Evolutionary conservation across 2,888 invertebrate genomes (phyloP).

Genomic region (Hydropsyche betteni): DNA sequence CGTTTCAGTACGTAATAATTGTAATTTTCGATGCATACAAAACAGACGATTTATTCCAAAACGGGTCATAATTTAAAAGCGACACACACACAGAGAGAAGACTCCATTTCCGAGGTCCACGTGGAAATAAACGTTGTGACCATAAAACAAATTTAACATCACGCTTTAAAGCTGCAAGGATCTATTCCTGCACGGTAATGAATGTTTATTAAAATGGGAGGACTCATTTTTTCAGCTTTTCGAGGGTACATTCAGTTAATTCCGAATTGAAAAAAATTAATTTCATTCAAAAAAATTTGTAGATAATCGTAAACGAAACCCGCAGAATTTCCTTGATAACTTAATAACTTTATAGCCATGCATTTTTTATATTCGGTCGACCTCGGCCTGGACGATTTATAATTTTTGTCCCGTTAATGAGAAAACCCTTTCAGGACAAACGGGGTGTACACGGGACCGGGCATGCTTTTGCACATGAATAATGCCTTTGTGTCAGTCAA

Average conservation of each 20-base stretch:
- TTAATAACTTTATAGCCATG: conserved; percentile 1
- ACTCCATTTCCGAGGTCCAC: no score
- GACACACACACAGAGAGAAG: no score
- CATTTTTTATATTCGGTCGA: neutral
- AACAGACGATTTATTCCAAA: no score
- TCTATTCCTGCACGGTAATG: neutral
- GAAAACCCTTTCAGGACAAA: conserved; percentile 28
- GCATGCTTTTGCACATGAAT: conserved; percentile 32
- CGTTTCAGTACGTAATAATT: no score
- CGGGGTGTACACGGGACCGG: conserved; percentile 13
- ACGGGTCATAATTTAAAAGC: no score
- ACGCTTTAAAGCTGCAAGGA: no score
- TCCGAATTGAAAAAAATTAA: no score
- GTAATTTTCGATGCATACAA: no score
- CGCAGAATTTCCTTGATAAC: neutral
- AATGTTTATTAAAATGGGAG: conserved; percentile 4
- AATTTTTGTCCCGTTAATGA: conserved; percentile 32
- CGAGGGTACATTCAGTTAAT: no score
- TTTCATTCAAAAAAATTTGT: no score
- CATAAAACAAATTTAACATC: no score
- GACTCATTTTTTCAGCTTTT: neutral
- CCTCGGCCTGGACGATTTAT: conserved; percentile 8
- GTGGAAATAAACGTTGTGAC: no score
- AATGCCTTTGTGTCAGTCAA: conserved; percentile 33
- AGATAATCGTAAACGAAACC: neutral